Percentiles rank a stretch among this genome's conserved stretches.
Conservation (phyloP, 1,140 invertebrate genomes). For the Hylaeus anthracinus region DNA sequence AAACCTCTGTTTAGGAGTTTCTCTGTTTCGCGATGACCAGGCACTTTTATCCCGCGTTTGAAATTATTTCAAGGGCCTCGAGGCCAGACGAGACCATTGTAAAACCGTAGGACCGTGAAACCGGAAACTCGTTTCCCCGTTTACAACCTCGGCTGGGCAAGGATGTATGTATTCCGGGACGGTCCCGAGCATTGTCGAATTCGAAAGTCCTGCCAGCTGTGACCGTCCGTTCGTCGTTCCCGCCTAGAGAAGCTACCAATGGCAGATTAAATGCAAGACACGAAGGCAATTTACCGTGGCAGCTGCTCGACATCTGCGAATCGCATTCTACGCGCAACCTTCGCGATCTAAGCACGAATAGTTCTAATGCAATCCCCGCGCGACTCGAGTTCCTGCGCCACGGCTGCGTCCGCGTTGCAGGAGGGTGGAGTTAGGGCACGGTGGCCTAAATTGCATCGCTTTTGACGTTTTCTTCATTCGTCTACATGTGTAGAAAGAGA, state of each 20-base stretch:
- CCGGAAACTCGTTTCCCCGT: constrained; percentile 12
- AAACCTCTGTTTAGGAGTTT: too few species aligned
- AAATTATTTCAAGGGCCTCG: background rate
- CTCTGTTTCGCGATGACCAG: background rate
- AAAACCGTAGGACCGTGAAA: constrained; percentile 1
- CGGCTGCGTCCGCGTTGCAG: background rate
- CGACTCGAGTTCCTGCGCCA: background rate
- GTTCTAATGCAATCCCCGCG: constrained; percentile 33
- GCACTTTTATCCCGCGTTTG: background rate
- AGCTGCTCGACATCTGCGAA: constrained; percentile 75
- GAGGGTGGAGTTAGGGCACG: too few species aligned
- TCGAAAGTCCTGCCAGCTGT: constrained; percentile 52
- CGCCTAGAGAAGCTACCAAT: constrained; percentile 59
- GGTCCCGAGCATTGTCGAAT: constrained; percentile 36
- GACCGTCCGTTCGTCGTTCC: constrained; percentile 26
- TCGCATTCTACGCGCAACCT: constrained; percentile 61
- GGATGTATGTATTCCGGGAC: constrained; percentile 1
- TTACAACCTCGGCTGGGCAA: background rate
- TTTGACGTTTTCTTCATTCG: too few species aligned
- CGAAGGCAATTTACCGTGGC: constrained; percentile 62
- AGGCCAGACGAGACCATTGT: background rate
- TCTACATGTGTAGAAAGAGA: too few species aligned
- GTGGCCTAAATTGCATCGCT: too few species aligned
- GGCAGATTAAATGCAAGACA: constrained; percentile 61
- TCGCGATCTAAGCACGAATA: constrained; percentile 58